Evolutionary conservation across 2,113 vertebrate genomes (phyloP).

Genomic region (Oriolus oriolus): DNA sequence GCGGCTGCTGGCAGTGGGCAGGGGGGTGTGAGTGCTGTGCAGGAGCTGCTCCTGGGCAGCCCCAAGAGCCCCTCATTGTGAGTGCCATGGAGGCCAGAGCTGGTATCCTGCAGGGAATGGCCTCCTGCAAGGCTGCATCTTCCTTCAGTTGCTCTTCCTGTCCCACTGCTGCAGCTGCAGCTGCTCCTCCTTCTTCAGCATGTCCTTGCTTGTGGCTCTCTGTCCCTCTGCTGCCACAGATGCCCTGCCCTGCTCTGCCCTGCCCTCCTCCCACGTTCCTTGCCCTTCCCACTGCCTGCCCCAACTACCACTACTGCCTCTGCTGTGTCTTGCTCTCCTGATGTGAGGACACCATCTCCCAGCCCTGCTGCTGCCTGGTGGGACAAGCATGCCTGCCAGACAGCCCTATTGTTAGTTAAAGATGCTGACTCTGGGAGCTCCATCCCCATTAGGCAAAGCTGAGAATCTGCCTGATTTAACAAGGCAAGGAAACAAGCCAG

Average conservation of each 20-base stretch:
- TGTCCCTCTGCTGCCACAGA: background rate
- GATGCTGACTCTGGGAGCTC: background rate
- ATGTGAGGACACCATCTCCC: background rate
- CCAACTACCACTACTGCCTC: background rate
- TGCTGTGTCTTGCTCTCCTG: background rate
- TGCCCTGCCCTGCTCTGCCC: background rate
- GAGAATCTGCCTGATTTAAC: constrained; percentile 20
- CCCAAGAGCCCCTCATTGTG: background rate
- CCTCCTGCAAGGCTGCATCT: background rate
- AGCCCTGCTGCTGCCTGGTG: background rate
- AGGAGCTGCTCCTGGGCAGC: background rate
- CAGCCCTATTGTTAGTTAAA: background rate
- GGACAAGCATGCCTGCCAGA: background rate
- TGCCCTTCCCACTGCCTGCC: background rate
- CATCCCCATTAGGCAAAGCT: background rate
- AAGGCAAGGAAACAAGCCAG: constrained; percentile 31
- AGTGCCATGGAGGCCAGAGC: background rate
- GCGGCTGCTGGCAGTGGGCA: accelerated
- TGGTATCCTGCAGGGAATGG: background rate
- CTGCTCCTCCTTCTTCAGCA: accelerated
- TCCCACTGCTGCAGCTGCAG: accelerated
- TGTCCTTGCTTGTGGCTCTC: background rate
- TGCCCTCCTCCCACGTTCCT: background rate
- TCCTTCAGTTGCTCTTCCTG: background rate
- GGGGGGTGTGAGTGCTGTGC: background rate